Evolutionary conservation across 2,797 vertebrate species (phyloP).

Genomic region (Gambelia wislizenii): DNA sequence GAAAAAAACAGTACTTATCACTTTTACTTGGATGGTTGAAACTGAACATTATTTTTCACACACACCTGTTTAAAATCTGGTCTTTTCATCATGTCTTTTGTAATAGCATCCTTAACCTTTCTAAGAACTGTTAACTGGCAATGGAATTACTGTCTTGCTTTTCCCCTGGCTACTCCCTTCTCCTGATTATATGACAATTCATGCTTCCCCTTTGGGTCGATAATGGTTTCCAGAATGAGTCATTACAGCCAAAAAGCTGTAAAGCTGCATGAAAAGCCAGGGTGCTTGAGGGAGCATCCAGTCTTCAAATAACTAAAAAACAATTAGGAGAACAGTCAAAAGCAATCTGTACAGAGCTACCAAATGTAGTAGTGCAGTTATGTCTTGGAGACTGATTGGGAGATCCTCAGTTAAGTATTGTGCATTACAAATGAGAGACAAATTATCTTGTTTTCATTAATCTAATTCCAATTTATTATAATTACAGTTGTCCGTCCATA

Average conservation of each 20-base stretch:
- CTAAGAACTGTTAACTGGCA: not conserved
- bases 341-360: not conserved
- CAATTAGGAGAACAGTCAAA: not conserved
- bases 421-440: not conserved
- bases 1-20: not conserved
- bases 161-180: not conserved
- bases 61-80: not conserved
- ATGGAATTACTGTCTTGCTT: not conserved
- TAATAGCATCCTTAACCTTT: not conserved
- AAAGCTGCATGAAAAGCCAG: not conserved
- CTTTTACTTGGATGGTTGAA: not conserved
- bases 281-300: too few species aligned
- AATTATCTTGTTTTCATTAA: not conserved
- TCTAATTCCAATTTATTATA: not conserved
- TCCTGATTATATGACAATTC: not conserved
- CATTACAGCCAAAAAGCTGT: not conserved
- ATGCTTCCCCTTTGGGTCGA: not conserved
- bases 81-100: not conserved
- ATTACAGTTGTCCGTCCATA: too few species aligned
- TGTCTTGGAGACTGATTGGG: not conserved
- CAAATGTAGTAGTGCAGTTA: not conserved
- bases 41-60: not conserved
- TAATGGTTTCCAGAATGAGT: conserved; percentile 1
- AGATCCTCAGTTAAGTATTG: not conserved
- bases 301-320: not conserved